Base-by-base conservation (phyloP, 1,140 invertebrate genomes). In the Dreissena rostriformis region DNA sequence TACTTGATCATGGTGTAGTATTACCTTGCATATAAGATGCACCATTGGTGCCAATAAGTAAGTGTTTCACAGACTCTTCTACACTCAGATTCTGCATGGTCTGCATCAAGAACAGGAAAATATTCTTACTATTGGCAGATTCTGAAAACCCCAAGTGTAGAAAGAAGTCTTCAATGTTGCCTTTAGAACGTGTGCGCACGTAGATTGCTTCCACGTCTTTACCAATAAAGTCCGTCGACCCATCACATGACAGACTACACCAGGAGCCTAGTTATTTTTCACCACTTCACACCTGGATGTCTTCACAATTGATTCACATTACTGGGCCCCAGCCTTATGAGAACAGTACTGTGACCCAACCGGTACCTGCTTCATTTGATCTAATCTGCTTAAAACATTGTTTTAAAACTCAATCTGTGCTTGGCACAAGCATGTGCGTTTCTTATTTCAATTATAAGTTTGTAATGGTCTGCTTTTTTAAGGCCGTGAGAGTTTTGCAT, bases 221-320 rank as follows among this genome's bases (percentile, higher is more conserved):
- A 6, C 65, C 77, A 29, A 65, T 79, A 17, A 68, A 79, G 39
- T 79, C 77, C 0, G 77, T 79, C 2, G 77, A 79, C 7, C 63
- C 66, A 70, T 68, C 77, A 70, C 77, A 79, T 15, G 77, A 52
- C 53, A 70, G 19, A 53, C 77, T 79, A 29, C 22, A 72, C 29
- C 70, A 72, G 4, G 29, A 57, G 11, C 72, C 68, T 29, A 67
- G 19, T 52, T 28, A 12, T 2, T 74, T 82, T 1, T 0, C 24
- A 29, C 6, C 78, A 17, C 52, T 72, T 24, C 52, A n/a, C 19
- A 39, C 15, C n/a, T 49, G n/a, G 28, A 6, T 61, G 57, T 61
- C 17, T 72, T 24, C 39, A 39, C 11, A 14, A 72, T 29, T 17
- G 26, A n/a, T 39, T 14, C 17, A 17, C 49, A 49, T 1, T 15